These are phyloP conservation scores for Pseudomyrmex flavicornis DNA, from an alignment of 1,140 invertebrate species.

Conservation along the genomic window DNA sequence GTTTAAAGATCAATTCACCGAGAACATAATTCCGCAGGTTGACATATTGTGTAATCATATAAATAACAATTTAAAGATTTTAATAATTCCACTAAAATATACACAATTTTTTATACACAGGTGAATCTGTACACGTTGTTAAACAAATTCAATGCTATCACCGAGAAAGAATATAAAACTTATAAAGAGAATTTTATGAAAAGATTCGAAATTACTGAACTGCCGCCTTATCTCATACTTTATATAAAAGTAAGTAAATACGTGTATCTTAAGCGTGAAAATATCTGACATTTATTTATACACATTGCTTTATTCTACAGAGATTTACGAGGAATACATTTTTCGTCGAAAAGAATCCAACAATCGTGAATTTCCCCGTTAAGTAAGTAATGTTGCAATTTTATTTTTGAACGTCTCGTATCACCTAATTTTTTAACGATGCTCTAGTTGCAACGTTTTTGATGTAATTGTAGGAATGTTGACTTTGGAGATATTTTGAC, in stretches of 20 bases:
- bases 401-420: constrained; percentile 7
- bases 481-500: constrained; percentile 98
- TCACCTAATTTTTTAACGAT: constrained; percentile 38
- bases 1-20: constrained; percentile 98
- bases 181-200: constrained; percentile 99
- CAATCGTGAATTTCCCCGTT: constrained; percentile 99
- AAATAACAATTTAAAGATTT: neutral
- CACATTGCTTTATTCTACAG: constrained; percentile 82
- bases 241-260: constrained; percentile 92
- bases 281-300: constrained; percentile 13
- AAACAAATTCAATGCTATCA: constrained; percentile 97
- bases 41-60: constrained; percentile 16
- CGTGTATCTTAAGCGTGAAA: neutral
- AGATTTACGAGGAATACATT: constrained; percentile 99
- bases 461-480: constrained; percentile 91
- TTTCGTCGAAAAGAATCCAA: constrained; percentile 99
- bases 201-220: constrained; percentile 96
- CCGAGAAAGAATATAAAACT: constrained; percentile 99
- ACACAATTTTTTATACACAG: constrained; percentile 82
- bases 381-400: constrained; percentile 89
- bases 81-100: neutral
- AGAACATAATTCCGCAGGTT: constrained; percentile 99
- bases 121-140: constrained; percentile 97
- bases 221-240: constrained; percentile 98
- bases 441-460: constrained; percentile 15